Percentiles rank a stretch among this genome's conserved stretches.
Conservation (phyloP, 1,140 invertebrate species). For the Drosophila kohkoa region DNA sequence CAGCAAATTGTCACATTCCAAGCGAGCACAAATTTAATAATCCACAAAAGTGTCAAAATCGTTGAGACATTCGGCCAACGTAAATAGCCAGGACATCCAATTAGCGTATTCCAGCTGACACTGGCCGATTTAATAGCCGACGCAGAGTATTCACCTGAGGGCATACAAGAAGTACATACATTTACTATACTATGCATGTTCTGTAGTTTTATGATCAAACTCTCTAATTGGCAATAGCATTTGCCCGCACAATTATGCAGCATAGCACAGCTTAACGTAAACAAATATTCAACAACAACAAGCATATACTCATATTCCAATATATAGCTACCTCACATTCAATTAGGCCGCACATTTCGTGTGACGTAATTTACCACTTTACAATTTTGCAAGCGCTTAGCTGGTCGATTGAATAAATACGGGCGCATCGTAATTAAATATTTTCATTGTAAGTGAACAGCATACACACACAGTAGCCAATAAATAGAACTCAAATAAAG, state of each 20-base stretch:
- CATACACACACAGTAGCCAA: slow-evolving; percentile 17
- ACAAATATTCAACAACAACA: slow-evolving; percentile 2
- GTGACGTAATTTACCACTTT: slow-evolving; percentile 14
- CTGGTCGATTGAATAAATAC: slow-evolving; percentile 60
- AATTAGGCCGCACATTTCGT: slow-evolving; percentile 44
- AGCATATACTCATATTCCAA: background rate
- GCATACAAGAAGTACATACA: slow-evolving; percentile 34
- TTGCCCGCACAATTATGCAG: background rate
- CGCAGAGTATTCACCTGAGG: slow-evolving; percentile 84
- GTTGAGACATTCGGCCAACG: slow-evolving; percentile 72
- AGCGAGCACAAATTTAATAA: slow-evolving; percentile 74
- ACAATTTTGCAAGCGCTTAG: slow-evolving; percentile 8
- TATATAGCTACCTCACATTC: slow-evolving; percentile 6
- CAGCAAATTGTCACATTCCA: slow-evolving; percentile 55
- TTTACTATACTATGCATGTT: background rate
- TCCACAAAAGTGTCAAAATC: slow-evolving; percentile 79
- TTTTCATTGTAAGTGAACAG: slow-evolving; percentile 56
- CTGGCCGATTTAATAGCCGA: slow-evolving; percentile 82
- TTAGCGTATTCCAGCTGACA: slow-evolving; percentile 73
- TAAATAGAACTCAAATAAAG: slow-evolving; percentile 24
- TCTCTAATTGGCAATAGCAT: slow-evolving; percentile 26
- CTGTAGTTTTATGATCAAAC: slow-evolving; percentile 9
- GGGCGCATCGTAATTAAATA: slow-evolving; percentile 76
- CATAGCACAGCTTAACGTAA: slow-evolving; percentile 4
- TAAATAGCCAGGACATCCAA: slow-evolving; percentile 76